Base-by-base conservation (phyloP, 1,140 invertebrate species). In the Drosophila lacteicornis region DNA sequence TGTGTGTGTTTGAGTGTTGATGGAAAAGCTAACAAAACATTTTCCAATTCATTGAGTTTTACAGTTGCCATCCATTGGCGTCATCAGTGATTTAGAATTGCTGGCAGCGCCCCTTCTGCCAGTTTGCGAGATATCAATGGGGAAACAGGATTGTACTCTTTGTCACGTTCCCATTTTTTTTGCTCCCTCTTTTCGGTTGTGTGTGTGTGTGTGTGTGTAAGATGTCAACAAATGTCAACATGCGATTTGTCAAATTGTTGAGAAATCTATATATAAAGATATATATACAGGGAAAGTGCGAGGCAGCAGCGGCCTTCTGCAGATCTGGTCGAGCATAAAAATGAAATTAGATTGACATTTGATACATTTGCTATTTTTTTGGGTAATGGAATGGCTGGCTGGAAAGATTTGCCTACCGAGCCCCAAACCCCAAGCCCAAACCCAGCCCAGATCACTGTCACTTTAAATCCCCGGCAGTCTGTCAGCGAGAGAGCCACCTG, bases 21-120 rank as follows among this genome's bases (percentile, higher is more conserved):
- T 85, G 86, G 75, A 66, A 75, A 63, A 90, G 85, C 85, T 84
- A 90, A 79, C 67, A 91, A 86, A 90, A 86, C 85, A 91, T 91
- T 91, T 91, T 91, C 90, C 90, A 85, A 90, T 91, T 91, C 90
- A 91, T 91, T 91, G 90, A 91, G 91, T 91, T 91, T 91, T 82
- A 82, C 76, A 90, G 79, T 82, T 80, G 84, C 69, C 83, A 75
- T 73, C 65, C 80, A 78, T 73, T 70, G 67, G 61, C 69, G 78
- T 73, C 81, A 75, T 79, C 75, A 78, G 57, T 78, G 75, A 78
- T 78, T 78, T 78, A 77, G 71, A 61, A 60, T 60, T 66, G 61
- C 43, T 79, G 61, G 30, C 42, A 36, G 33, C 33, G 57, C 60
- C 36, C 50, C 49, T 69, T 58, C 56, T 59, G 57, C 38, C 66